Conservation (phyloP, 2,113 vertebrate species). For the Prolemur simus region DNA sequence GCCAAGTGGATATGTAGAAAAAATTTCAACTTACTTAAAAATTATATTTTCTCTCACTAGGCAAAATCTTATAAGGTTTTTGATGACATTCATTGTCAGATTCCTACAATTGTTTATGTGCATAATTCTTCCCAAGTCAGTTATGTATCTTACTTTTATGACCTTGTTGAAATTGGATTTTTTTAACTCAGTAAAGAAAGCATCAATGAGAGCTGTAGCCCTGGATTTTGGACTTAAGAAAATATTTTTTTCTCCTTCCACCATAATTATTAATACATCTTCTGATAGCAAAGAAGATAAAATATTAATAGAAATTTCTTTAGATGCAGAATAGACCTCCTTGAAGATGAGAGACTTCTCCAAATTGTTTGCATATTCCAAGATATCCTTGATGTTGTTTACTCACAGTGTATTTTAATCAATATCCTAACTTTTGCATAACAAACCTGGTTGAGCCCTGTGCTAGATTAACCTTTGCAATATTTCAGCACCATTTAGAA, state of each 20-base stretch:
- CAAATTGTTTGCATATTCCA: background rate
- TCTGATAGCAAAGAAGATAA: background rate
- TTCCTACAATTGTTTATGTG: slow-evolving; percentile 26
- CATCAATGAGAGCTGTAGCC: background rate
- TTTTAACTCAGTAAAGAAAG: background rate
- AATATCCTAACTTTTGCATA: background rate
- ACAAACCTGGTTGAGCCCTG: background rate
- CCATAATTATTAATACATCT: background rate
- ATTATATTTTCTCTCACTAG: background rate
- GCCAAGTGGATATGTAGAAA: background rate
- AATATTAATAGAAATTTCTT: background rate
- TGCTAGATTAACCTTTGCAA: background rate
- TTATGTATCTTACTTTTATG: background rate
- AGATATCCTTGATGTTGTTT: background rate
- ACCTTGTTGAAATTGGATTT: slow-evolving; percentile 19
- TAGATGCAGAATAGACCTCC: background rate
- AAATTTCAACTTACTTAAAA: background rate
- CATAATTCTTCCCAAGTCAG: background rate
- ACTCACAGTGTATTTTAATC: background rate
- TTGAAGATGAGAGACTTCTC: background rate
- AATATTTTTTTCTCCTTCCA: background rate
- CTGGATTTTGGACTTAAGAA: background rate
- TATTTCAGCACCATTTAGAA: background rate
- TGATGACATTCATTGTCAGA: background rate
- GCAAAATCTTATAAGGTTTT: background rate